Evolutionary conservation across 2,113 vertebrate genomes (phyloP).

Genomic region (Hippocampus zosterae): DNA sequence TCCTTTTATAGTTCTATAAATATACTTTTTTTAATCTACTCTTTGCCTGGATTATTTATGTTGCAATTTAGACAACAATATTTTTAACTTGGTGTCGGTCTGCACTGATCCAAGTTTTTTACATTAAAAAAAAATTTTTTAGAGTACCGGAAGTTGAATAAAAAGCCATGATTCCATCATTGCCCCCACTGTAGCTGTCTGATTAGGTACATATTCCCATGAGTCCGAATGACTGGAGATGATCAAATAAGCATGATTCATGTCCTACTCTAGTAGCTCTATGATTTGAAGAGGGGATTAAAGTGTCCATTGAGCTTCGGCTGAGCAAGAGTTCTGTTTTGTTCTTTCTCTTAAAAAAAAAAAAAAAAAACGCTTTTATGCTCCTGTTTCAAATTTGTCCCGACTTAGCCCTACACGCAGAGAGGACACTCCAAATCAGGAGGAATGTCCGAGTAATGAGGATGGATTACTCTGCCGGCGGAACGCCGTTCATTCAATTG

Average conservation of each 20-base stretch:
- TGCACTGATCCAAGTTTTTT: neutral
- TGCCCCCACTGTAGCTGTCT: neutral
- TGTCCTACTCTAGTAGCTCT: neutral
- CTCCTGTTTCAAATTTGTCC: conserved; percentile 19
- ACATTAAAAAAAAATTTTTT: no score
- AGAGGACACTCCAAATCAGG: conserved; percentile 24
- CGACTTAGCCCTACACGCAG: conserved; percentile 5
- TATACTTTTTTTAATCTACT: neutral
- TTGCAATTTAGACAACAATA: neutral
- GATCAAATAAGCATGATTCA: conserved; percentile 14
- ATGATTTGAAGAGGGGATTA: conserved; percentile 13
- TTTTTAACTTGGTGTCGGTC: neutral
- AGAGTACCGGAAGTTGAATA: no score
- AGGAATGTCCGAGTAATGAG: conserved; percentile 53
- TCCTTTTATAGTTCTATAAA: neutral
- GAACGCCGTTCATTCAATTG: conserved; percentile 49
- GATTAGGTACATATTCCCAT: neutral
- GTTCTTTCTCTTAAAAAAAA: neutral
- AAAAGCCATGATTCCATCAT: neutral
- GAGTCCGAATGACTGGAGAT: conserved; percentile 3
- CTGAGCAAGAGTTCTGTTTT: conserved; percentile 17
- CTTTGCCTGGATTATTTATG: neutral
- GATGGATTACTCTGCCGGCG: conserved; percentile 46
- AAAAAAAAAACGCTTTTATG: conserved; percentile 6
- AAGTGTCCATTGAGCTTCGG: conserved; percentile 14